Conservation (phyloP, 2,888 invertebrate genomes). For the Baronia brevicornis region DNA sequence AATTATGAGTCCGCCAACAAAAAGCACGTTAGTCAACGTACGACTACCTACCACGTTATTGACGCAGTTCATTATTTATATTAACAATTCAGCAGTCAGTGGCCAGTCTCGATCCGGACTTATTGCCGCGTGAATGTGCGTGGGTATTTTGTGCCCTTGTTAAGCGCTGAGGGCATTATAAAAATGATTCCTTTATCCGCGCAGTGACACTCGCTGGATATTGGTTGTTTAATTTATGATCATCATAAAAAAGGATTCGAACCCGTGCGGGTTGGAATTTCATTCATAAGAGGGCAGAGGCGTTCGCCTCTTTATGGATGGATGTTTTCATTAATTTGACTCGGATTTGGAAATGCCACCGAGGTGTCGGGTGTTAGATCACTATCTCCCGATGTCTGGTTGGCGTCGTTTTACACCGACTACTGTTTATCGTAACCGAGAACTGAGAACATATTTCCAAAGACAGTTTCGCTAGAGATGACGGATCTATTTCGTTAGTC, state of each 20-base stretch:
- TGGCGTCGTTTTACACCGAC: no score
- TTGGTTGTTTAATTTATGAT: slow-evolving; percentile 72
- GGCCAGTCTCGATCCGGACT: slow-evolving; percentile 61
- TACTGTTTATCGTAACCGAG: no score
- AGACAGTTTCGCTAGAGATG: no score
- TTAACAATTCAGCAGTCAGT: slow-evolving; percentile 75
- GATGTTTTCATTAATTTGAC: slow-evolving; percentile 75
- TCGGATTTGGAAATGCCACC: slow-evolving; percentile 56
- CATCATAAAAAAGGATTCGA: slow-evolving; percentile 72
- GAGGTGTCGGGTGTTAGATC: slow-evolving; percentile 57
- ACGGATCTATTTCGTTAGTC: background rate
- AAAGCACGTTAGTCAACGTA: slow-evolving; percentile 66
- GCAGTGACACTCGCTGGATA: slow-evolving; percentile 73
- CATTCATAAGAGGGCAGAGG: slow-evolving; percentile 77
- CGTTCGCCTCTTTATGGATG: slow-evolving; percentile 73
- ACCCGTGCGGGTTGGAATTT: slow-evolving; percentile 69
- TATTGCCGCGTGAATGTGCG: slow-evolving; percentile 72
- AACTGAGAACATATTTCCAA: slow-evolving; percentile 1
- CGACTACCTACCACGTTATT: slow-evolving; percentile 62
- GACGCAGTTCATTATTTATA: slow-evolving; percentile 75
- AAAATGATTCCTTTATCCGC: slow-evolving; percentile 74
- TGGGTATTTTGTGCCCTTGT: slow-evolving; percentile 74
- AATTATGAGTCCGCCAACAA: slow-evolving; percentile 54
- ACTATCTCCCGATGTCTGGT: slow-evolving; percentile 50
- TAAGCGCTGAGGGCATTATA: slow-evolving; percentile 74